Percentiles rank a stretch among this genome's conserved stretches.
Conservation (phyloP, 2,113 vertebrate genomes). For the Boleophthalmus pectinirostris region DNA sequence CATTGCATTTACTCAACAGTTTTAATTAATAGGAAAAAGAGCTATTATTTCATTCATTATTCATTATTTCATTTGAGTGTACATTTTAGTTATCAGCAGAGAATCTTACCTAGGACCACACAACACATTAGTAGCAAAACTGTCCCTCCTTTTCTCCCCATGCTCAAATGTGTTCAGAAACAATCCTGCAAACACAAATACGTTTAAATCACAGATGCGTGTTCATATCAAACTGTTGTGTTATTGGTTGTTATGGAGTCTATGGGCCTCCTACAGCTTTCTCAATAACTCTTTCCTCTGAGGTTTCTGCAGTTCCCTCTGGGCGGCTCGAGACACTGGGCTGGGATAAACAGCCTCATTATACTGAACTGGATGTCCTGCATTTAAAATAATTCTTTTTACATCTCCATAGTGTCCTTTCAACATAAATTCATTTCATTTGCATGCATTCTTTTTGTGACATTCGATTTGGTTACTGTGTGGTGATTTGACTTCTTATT, state of each 20-base stretch:
- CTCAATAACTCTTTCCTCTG: slow-evolving; percentile 37
- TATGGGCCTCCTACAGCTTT: slow-evolving; percentile 13
- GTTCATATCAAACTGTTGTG: background rate
- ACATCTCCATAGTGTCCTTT: background rate
- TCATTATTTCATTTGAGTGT: too few relatives aligned
- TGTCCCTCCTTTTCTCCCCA: slow-evolving; percentile 39
- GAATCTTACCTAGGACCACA: slow-evolving; percentile 39
- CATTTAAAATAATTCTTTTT: background rate
- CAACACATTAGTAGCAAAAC: slow-evolving; percentile 27
- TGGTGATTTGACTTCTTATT: slow-evolving; percentile 35
- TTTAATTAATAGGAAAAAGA: too few relatives aligned
- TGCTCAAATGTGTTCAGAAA: slow-evolving; percentile 17
- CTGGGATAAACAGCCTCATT: slow-evolving; percentile 60
- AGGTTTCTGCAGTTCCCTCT: slow-evolving; percentile 34
- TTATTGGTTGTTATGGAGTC: slow-evolving; percentile 48
- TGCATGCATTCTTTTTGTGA: slow-evolving; percentile 18
- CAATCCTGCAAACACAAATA: slow-evolving; percentile 1
- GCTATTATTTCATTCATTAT: too few relatives aligned
- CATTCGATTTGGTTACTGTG: slow-evolving; percentile 2
- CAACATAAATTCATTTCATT: too few relatives aligned
- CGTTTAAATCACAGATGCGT: background rate
- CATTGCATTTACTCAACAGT: too few relatives aligned
- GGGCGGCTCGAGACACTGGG: slow-evolving; percentile 27
- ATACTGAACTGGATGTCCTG: slow-evolving; percentile 2
- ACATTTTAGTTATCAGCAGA: too few relatives aligned